Base-by-base conservation (phyloP, 2,888 invertebrate genomes). In the Diploptera punctata region DNA sequence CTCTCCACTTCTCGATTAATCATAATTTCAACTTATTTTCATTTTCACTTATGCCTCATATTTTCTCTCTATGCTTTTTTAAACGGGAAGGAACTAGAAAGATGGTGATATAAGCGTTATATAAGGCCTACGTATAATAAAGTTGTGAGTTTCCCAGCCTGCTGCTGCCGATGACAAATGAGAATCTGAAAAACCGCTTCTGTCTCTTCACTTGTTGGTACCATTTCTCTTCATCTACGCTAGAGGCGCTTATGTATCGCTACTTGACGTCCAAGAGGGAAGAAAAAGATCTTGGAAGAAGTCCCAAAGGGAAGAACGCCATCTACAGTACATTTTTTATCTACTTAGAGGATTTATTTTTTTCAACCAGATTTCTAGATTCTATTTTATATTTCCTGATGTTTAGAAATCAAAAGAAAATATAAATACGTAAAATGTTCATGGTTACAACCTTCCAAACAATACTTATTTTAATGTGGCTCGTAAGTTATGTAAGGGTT, bases 181-280 rank as follows among this genome's bases (percentile, higher is more conserved):
- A 43, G 62, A 62, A 62, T 38, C 62, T 62, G 24, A 62, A 62
- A 62, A 52, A 24, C 52, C 52, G 52, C 52, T 52, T 52, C 52
- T 24, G 21, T 52, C 9, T 24, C 52, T 52, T 52, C 52, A 52
- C 52, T 52, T 52, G 52, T 52, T 52, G 21, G 24, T 52, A 24
- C 24, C 52, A 52, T 52, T 52, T 52, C 52, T 52, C 24, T 24
- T 52, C 52, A 52, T 52, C 52, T 19, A 19, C 52, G 52, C 52
- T 52, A 13, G 52, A 52, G 52, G 52, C 52, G 21, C 21, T 21
- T 19, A 24, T 52, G 52, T 52, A 52, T 52, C 18, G 18, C 52
- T 2, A 18, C 52, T 52, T 52, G 52, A 24, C 52, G 52, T 9
- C 10, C 21, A 13, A 21, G 24, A 21, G 24, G 4, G 1, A 18